Percentiles rank a stretch among this genome's conserved stretches.
Evolutionary conservation across 2,113 vertebrate species (phyloP).

Genomic region (Lathamus discolor): DNA sequence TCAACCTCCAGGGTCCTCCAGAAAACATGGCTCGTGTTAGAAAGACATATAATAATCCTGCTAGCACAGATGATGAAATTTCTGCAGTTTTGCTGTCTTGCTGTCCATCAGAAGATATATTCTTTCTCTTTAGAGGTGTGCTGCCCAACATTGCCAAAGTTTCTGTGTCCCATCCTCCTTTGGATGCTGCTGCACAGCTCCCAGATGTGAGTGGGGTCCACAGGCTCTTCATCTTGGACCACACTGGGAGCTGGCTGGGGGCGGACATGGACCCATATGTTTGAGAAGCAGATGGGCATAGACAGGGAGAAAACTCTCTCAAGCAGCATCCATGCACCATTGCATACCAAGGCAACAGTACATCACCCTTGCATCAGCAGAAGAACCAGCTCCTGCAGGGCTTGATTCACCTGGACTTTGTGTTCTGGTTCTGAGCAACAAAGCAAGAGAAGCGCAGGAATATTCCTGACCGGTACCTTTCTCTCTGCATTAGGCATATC

Average conservation of each 20-base stretch:
- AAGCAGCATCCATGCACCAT: background rate
- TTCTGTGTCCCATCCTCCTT: background rate
- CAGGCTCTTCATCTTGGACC: background rate
- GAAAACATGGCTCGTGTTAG: background rate
- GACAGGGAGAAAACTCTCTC: background rate
- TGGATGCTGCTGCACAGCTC: background rate
- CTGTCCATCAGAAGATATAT: background rate
- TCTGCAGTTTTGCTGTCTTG: background rate
- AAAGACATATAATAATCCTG: background rate
- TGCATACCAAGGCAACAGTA: background rate
- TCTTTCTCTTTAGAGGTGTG: background rate
- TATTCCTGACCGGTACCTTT: background rate
- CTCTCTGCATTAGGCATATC: background rate
- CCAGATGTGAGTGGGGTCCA: accelerated
- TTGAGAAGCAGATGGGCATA: background rate
- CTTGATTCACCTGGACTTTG: background rate
- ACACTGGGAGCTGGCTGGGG: background rate
- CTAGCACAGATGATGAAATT: background rate
- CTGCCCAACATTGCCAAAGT: background rate
- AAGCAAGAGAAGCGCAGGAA: background rate
- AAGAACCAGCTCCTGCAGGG: background rate
- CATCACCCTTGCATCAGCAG: background rate
- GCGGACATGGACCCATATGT: background rate
- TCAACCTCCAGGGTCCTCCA: background rate
- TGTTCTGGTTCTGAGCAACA: background rate